Base-by-base conservation (phyloP, 2,113 vertebrate species). In the Columbina picui region DNA sequence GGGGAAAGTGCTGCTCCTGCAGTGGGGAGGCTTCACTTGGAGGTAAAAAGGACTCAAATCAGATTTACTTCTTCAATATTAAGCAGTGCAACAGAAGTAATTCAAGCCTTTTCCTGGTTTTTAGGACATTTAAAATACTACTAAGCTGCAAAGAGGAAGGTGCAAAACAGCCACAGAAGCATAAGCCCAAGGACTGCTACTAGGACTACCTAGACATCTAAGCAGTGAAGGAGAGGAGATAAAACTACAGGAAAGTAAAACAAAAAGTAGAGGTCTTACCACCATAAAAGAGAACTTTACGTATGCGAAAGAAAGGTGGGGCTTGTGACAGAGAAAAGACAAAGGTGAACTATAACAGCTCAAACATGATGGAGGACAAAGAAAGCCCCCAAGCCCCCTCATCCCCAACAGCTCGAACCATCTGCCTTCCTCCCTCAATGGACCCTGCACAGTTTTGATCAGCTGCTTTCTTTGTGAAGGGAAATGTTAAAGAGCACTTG, bases 291-390 rank as follows among this genome's bases (percentile, higher is more conserved):
- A 98, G 96, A 95, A 98, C 96, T 98, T 96, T 98, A 97, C 98
- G 98, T 84, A 99, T 98, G 96, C 94, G 97, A 97, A 99, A 98
- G 77, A 98, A 95, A 81, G 97, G 65, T n/a, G 98, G 98, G 97
- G 98, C 99, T 99, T 97, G 97, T 95, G 96, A 97, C 79, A 85
- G 81, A 98, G 80, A 77, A 97, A 93, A 97, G 79, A 95, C 45
- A 87, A 91, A 82, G 90, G 36, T 94, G 53, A 97, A 60, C 47
- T 39, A 32, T 34, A 75, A 87, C 65, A 74, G 45, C 47, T 91
- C 74, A 94, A 77, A 94, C 20, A 1, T 16, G 15, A 26, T 23
- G 39, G 73, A 82, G 8, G 39, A 81, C 55, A 92, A 61, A 86
- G n/a, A 87, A 71, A 82, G 23, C 22, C 60, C 21, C 20, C 25